phyloP scores from a whole-genome alignment of 2,113 vertebrate species.

The Boleophthalmus pectinirostris region DNA sequence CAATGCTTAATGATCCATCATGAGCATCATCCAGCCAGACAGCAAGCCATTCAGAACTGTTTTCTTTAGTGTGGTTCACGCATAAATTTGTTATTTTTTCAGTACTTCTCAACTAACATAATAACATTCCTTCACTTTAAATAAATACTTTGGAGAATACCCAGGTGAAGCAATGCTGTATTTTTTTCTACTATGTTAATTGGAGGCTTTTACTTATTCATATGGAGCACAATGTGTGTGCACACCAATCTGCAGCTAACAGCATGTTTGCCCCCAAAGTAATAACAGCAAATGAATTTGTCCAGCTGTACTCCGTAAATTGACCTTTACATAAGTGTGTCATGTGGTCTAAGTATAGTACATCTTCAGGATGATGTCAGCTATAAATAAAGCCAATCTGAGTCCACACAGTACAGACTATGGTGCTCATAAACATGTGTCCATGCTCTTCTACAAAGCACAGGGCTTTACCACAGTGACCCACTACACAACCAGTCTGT shows the following conservation, averaged over 20 bases:
- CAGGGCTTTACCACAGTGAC: slow-evolving; percentile 17
- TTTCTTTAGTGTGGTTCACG: neutral
- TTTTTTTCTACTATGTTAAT: neutral
- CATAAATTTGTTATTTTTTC: neutral
- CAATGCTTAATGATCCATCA: slow-evolving; percentile 49
- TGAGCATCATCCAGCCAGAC: slow-evolving; percentile 15
- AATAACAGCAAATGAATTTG: neutral
- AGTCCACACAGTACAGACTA: slow-evolving; percentile 2
- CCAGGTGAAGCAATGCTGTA: neutral
- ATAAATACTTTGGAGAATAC: neutral
- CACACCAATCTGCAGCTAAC: neutral
- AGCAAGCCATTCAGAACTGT: neutral
- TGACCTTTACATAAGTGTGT: neutral
- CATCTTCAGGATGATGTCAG: slow-evolving; percentile 2
- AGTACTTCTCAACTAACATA: neutral
- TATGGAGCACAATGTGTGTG: neutral
- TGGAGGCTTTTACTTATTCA: neutral
- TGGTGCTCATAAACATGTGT: neutral
- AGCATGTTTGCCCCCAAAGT: neutral
- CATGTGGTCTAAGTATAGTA: neutral
- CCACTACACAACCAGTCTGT: slow-evolving; percentile 19
- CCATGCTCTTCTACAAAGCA: slow-evolving; percentile 12
- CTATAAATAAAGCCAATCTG: slow-evolving; percentile 15
- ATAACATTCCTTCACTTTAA: neutral
- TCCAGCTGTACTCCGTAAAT: neutral